phyloP scores from a whole-genome alignment of 2,888 invertebrate genomes.

The Drosophila pegasa region DNA sequence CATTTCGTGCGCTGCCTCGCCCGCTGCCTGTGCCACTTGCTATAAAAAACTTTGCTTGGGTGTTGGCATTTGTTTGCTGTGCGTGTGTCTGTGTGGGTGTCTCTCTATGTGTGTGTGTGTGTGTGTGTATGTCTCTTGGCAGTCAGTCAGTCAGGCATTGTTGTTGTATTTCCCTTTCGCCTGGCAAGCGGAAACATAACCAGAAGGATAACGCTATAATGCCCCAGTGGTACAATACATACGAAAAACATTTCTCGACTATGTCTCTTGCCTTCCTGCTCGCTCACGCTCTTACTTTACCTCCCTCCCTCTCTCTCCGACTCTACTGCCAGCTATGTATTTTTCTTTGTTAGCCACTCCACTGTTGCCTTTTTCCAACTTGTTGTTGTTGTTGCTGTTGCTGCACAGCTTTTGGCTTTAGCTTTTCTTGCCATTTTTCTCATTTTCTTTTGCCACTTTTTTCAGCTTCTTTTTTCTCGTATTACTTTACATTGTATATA shows the following conservation, averaged over 20 bases:
- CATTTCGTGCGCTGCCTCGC: constrained; percentile 36
- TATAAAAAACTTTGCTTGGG: constrained; percentile 71
- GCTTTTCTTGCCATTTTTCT: constrained; percentile 40
- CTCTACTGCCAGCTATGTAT: constrained; percentile 5
- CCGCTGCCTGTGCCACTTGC: constrained; percentile 30
- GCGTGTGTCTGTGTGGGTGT: constrained; percentile 14
- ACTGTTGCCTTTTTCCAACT: constrained; percentile 63
- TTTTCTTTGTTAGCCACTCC: constrained; percentile 53
- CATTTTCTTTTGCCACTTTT: constrained; percentile 27
- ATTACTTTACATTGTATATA: constrained; percentile 11
- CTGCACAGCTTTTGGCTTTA: constrained; percentile 60
- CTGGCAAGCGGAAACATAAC: constrained; percentile 84
- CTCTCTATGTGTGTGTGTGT: constrained; percentile 21
- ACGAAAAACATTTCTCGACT: constrained; percentile 73
- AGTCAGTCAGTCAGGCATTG: constrained; percentile 79
- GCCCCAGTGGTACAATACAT: constrained; percentile 82
- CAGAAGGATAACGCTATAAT: constrained; percentile 85
- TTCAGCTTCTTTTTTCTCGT: constrained; percentile 29
- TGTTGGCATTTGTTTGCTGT: constrained; percentile 64
- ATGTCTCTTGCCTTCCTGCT: constrained; percentile 21
- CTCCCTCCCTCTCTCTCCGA: neutral
- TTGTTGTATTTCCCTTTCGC: constrained; percentile 56
- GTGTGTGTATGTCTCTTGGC: constrained; percentile 68
- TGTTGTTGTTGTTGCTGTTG: constrained; percentile 24
- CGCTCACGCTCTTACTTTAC: constrained; percentile 11